Percentiles rank a stretch among this genome's conserved stretches.
These are phyloP conservation scores for Pinna nobilis DNA, from an alignment of 1,140 invertebrate genomes.

Conservation along the genomic window DNA sequence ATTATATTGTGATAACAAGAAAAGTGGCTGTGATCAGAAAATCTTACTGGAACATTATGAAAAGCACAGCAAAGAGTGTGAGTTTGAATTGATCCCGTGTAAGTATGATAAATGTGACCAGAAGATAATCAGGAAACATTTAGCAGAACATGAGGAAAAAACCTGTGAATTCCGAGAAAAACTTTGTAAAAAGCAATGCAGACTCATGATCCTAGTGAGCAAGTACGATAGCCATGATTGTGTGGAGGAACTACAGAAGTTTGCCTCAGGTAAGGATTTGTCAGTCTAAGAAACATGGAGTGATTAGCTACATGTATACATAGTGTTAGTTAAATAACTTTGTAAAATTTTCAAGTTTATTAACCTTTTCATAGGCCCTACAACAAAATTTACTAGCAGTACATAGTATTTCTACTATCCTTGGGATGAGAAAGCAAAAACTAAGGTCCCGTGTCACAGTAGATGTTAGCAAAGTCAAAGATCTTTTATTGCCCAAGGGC, in stretches of 20 bases:
- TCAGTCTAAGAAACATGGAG: neutral
- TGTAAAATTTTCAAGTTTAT: neutral
- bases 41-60: constrained; percentile 52
- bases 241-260: constrained; percentile 39
- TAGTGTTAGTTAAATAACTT: neutral
- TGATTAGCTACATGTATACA: neutral
- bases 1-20: constrained; percentile 53
- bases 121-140: constrained; percentile 38
- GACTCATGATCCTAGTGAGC: constrained; percentile 45
- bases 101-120: constrained; percentile 40
- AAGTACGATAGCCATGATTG: constrained; percentile 46
- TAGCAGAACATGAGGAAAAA: constrained; percentile 46
- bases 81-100: constrained; percentile 44
- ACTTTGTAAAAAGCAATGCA: constrained; percentile 44
- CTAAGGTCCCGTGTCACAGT: too few relatives aligned
- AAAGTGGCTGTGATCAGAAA: constrained; percentile 54
- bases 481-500: too few relatives aligned
- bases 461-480: too few relatives aligned
- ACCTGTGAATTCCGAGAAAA: constrained; percentile 48
- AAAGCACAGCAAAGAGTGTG: constrained; percentile 45
- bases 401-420: too few relatives aligned
- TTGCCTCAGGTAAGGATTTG: constrained; percentile 44
- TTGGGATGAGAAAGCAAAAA: too few relatives aligned
- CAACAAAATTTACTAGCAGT: neutral
- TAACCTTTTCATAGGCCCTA: neutral